phyloP scores from a whole-genome alignment of 2,113 vertebrate genomes.

The Cololabis saira region DNA sequence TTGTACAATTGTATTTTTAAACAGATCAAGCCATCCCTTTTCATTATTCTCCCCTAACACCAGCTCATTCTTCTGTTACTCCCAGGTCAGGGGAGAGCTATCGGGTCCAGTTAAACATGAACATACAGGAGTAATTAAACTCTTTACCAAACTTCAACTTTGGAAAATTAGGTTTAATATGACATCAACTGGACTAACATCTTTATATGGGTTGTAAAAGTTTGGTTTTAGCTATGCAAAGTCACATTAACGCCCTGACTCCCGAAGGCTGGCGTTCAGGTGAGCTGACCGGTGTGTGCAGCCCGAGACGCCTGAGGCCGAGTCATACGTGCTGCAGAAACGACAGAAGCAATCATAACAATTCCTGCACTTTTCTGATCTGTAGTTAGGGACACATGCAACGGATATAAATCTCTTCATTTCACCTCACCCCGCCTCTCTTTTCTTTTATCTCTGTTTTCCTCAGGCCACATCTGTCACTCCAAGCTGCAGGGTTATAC shows the following conservation, averaged over 20 bases:
- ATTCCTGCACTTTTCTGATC: slow-evolving; percentile 50
- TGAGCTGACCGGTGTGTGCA: slow-evolving; percentile 39
- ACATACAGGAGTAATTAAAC: background rate
- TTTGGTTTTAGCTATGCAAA: background rate
- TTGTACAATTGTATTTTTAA: too few species aligned
- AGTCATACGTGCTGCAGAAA: slow-evolving; percentile 31
- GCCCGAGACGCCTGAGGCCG: slow-evolving; percentile 23
- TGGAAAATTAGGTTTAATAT: background rate
- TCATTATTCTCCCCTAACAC: too few species aligned
- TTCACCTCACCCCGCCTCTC: slow-evolving; percentile 10
- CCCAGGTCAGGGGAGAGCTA: too few species aligned
- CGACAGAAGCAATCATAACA: slow-evolving; percentile 42
- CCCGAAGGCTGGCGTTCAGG: slow-evolving; percentile 35
- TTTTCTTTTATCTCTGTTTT: slow-evolving; percentile 65
- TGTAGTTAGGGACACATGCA: slow-evolving; percentile 47
- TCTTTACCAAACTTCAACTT: background rate
- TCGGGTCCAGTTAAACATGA: background rate
- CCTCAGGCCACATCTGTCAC: slow-evolving; percentile 71
- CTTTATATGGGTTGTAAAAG: background rate
- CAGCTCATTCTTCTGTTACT: too few species aligned
- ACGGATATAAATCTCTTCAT: slow-evolving; percentile 33
- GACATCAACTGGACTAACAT: background rate
- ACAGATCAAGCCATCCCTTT: too few species aligned
- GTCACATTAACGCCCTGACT: background rate
- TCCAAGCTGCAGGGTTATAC: slow-evolving; percentile 69